Evolutionary conservation across 2,113 vertebrate species (phyloP).

Genomic region (Oncorhynchus kisutch): DNA sequence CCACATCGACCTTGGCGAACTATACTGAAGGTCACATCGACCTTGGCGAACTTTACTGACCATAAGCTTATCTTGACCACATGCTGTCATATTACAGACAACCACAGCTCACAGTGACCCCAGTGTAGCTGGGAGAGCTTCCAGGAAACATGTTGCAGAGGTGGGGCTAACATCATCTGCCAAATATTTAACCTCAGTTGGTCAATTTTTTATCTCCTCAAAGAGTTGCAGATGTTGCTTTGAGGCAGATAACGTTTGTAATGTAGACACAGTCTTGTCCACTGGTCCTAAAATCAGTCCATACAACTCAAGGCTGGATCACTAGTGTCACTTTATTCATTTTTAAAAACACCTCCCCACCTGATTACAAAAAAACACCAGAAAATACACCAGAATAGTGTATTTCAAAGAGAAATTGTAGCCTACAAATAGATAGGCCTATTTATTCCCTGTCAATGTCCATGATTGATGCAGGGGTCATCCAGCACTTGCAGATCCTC

Average conservation of each 20-base stretch:
- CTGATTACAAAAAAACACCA: too few relatives aligned
- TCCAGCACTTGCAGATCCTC: background rate
- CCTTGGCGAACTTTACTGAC: background rate
- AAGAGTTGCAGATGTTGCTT: background rate
- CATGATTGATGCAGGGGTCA: too few relatives aligned
- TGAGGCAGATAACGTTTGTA: background rate
- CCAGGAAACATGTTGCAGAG: background rate
- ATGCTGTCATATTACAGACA: background rate
- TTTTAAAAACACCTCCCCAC: too few relatives aligned
- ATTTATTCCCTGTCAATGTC: too few relatives aligned
- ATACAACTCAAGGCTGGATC: too few relatives aligned
- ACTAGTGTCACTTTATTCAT: too few relatives aligned
- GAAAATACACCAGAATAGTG: too few relatives aligned
- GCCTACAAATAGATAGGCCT: too few relatives aligned
- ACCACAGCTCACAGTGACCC: background rate
- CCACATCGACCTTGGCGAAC: too few relatives aligned
- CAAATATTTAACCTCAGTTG: background rate
- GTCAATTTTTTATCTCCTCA: background rate
- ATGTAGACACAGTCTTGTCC: background rate
- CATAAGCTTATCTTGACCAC: background rate
- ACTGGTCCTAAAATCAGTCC: background rate
- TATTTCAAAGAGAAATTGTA: too few relatives aligned
- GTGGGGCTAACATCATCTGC: background rate
- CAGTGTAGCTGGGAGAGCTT: background rate
- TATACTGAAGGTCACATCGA: too few relatives aligned